Evolutionary conservation across 1,140 invertebrate species (phyloP).

Genomic region (Formica exsecta): DNA sequence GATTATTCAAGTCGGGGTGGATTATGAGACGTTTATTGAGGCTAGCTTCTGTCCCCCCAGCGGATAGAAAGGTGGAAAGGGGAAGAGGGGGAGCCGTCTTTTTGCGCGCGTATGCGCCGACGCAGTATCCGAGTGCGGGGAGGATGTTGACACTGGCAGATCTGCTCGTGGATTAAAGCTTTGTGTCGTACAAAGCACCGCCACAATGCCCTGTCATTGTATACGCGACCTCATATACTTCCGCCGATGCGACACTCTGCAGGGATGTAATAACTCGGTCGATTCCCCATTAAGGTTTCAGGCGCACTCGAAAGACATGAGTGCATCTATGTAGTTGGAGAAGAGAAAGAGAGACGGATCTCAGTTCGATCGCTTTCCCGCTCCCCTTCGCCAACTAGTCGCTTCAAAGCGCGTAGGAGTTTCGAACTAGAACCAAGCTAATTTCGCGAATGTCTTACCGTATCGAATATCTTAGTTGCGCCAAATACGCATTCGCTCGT

Average conservation of each 20-base stretch:
- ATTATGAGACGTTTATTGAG: slow-evolving; percentile 81
- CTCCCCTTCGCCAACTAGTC: slow-evolving; percentile 20
- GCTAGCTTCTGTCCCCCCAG: slow-evolving; percentile 66
- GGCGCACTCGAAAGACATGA: slow-evolving; percentile 58
- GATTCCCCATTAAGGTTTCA: slow-evolving; percentile 79
- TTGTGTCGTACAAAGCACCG: slow-evolving; percentile 81
- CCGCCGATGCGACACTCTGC: slow-evolving; percentile 65
- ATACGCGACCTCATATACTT: slow-evolving; percentile 78
- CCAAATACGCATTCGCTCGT: slow-evolving; percentile 6
- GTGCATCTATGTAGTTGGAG: not conserved
- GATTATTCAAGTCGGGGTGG: slow-evolving; percentile 83
- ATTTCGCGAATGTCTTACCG: slow-evolving; percentile 38
- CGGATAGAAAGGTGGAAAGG: slow-evolving; percentile 37
- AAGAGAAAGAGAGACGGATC: slow-evolving; percentile 21
- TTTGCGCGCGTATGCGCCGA: slow-evolving; percentile 23
- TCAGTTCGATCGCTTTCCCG: slow-evolving; percentile 7
- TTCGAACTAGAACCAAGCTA: slow-evolving; percentile 40
- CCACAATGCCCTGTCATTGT: slow-evolving; percentile 79
- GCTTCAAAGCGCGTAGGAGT: slow-evolving; percentile 51
- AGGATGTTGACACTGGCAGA: slow-evolving; percentile 85
- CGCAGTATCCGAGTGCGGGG: slow-evolving; percentile 66
- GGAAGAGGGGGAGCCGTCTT: not conserved
- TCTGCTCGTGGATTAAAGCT: slow-evolving; percentile 84
- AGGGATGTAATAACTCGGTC: slow-evolving; percentile 79
- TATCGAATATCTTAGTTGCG: slow-evolving; percentile 17